Conservation (phyloP, 2,797 vertebrate genomes). For the Aselliscus stoliczkanus region DNA sequence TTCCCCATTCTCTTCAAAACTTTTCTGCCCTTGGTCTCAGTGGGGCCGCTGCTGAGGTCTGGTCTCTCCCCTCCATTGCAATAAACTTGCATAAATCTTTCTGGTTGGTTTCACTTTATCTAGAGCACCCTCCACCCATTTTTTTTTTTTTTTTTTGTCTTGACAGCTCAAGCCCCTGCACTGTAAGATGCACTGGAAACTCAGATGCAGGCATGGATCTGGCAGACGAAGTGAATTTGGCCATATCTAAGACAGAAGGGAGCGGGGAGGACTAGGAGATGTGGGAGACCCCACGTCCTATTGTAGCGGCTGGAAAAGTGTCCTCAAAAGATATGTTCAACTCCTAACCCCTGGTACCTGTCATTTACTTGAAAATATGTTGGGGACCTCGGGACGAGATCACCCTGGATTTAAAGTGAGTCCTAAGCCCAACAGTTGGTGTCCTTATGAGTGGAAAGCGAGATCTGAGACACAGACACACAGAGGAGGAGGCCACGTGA, state of each 20-base stretch:
- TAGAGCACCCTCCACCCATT: too few species aligned
- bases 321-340: not conserved
- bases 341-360: not conserved
- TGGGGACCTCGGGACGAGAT: not conserved
- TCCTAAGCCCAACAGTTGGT: too few species aligned
- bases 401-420: not conserved
- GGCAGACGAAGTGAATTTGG: not conserved
- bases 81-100: not conserved
- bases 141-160: not conserved
- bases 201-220: fast-evolving
- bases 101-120: too few species aligned
- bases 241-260: not conserved
- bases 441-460: not conserved
- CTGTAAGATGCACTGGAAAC: not conserved
- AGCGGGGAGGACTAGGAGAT: not conserved
- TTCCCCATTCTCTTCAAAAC: not conserved
- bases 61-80: not conserved
- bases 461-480: not conserved
- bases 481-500: too few species aligned
- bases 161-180: not conserved
- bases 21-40: too few species aligned
- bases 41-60: not conserved
- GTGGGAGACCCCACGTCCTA: not conserved
- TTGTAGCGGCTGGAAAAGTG: not conserved
- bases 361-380: not conserved